Conservation (phyloP, 2,888 invertebrate genomes). For the Trichopoda pennipes region DNA sequence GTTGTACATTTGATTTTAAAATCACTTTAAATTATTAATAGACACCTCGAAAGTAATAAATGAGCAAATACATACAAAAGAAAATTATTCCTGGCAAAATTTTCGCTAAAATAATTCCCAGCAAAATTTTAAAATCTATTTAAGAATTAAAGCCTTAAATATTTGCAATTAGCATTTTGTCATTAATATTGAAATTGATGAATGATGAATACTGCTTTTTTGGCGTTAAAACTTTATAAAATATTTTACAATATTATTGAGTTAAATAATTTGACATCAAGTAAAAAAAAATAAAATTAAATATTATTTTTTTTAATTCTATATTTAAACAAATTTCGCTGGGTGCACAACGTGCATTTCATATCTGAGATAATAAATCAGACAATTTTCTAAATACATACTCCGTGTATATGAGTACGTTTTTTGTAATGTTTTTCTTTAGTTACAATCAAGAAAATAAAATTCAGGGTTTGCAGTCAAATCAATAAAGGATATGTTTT, state of each 20-base stretch:
- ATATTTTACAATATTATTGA: too few species aligned
- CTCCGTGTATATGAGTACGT: slow-evolving; percentile 29
- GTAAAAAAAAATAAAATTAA: background rate
- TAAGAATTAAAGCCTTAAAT: background rate
- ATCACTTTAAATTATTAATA: slow-evolving; percentile 72
- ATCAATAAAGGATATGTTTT: background rate
- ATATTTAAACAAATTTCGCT: slow-evolving; percentile 13
- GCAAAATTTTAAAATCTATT: slow-evolving; percentile 20
- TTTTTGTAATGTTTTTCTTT: slow-evolving; percentile 36
- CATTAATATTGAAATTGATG: background rate
- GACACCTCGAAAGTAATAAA: slow-evolving; percentile 74
- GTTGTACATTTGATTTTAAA: slow-evolving; percentile 15
- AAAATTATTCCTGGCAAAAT: slow-evolving; percentile 31
- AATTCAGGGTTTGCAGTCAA: slow-evolving; percentile 20
- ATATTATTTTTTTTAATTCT: background rate
- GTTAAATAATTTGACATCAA: too few species aligned
- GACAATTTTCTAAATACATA: slow-evolving; percentile 61
- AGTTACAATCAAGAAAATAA: slow-evolving; percentile 29
- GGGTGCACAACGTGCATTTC: slow-evolving; percentile 48
- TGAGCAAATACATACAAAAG: slow-evolving; percentile 8
- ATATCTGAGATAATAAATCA: slow-evolving; percentile 70
- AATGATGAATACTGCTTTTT: too few species aligned
- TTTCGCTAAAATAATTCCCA: background rate
- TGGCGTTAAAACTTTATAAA: too few species aligned
- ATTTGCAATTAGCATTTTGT: background rate